Evolutionary conservation across 2,888 invertebrate species (phyloP), one percentile per base, ranked within the genome.

Genomic region (Dicycla oo): DNA sequence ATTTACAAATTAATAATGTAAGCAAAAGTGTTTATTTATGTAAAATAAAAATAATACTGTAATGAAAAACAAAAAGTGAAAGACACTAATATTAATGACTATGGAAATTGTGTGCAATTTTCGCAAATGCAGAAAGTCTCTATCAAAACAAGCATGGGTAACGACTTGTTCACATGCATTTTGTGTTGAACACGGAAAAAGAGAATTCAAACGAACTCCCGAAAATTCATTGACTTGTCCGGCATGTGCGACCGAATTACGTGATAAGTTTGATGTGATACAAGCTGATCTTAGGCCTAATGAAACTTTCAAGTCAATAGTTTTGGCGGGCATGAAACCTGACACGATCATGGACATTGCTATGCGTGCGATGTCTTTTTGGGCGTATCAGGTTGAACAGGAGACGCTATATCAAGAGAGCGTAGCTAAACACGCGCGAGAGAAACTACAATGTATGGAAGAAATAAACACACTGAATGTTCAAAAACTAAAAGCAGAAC

Each of bases 161-260:
- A 96, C 96, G 64, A 95, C 95, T 69, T 96, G 96, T 91, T 96
- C 96, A 54, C 96, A 96, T 86, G 96, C 96, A 80, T 96, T 96
- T 91, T 96, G 96, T 82, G 92, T 93, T 56, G 96, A 96, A 83
- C 96, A 96, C 80, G 96, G 96, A 11, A 95, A 95, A 89, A 92
- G 90, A 71, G 95, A 96, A 87, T 95, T 96, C 79, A 94, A 92
- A 87, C 91, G 94, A 81, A 95, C 93, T 76, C 87, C 92, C 70
- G 95, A 95, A 84, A 96, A 96, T 83, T 90, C 91, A 34, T 82
- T 96, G 64, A 94, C 92, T 23, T 96, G 96, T 87, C 95, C 96
- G 38, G 96, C 96, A 57, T 96, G 96, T 85, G 95, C 94, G 53
- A 94, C 92, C 54, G 95, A 96, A 85, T 84, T 96, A 63, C 90